Conservation (phyloP, 2,888 invertebrate genomes). For the Spilarctia lutea region DNA sequence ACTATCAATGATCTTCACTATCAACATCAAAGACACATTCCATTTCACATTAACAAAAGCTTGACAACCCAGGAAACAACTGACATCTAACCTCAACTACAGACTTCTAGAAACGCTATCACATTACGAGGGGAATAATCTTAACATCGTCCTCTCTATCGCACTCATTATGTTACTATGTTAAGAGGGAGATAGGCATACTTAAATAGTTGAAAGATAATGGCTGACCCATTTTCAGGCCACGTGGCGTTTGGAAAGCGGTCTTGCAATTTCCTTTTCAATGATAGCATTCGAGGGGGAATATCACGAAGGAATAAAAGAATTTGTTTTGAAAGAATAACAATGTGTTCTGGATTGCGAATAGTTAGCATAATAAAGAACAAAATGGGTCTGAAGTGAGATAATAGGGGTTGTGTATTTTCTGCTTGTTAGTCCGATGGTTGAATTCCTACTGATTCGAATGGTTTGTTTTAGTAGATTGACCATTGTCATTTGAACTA, state of each 20-base stretch:
- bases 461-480: neutral
- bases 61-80: conserved; percentile 47
- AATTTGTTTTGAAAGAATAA: conserved; percentile 7
- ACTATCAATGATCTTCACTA: conserved; percentile 18
- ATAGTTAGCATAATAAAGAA: conserved; percentile 12
- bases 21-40: conserved; percentile 11
- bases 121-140: conserved; percentile 48
- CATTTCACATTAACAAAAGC: conserved; percentile 17
- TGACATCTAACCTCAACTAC: conserved; percentile 42
- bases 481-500: neutral
- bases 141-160: conserved; percentile 45
- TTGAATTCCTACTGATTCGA: neutral
- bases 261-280: conserved; percentile 58
- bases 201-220: conserved; percentile 71
- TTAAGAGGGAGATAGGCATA: conserved; percentile 59
- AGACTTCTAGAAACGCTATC: conserved; percentile 53
- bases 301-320: conserved; percentile 2
- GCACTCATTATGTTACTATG: conserved; percentile 39
- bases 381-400: conserved; percentile 20
- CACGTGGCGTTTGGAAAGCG: conserved; percentile 73
- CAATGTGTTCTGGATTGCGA: conserved; percentile 12
- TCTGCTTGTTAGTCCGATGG: neutral
- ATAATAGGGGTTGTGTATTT: neutral
- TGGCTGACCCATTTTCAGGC: conserved; percentile 78
- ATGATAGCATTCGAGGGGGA: conserved; percentile 32